Evolutionary conservation across 2,113 vertebrate genomes (phyloP).

Genomic region (Rissa tridactyla): DNA sequence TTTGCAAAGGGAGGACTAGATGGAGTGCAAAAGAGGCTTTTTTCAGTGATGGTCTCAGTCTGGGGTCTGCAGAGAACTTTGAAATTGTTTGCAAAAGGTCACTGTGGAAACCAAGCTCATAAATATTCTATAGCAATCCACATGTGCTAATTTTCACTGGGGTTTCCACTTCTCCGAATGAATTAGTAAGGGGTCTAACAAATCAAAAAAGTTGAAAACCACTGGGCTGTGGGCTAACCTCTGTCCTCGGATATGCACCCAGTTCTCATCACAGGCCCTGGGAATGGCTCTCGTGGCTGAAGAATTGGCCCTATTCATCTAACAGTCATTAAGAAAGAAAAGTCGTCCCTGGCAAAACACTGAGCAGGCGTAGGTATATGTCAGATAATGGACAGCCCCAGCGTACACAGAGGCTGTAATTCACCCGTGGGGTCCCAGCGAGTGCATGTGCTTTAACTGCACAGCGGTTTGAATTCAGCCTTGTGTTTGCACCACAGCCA

Average conservation of each 20-base stretch:
- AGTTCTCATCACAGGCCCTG: not conserved
- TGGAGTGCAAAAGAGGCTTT: not conserved
- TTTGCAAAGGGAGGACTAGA: not conserved
- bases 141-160: conserved; percentile 15
- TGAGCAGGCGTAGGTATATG: not conserved
- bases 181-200: conserved; percentile 22
- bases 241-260: not conserved
- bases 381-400: conserved; percentile 6
- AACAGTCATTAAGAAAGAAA: conserved; percentile 25
- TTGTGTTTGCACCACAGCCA: conserved; percentile 4
- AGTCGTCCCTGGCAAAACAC: not conserved
- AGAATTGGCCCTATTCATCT: conserved; percentile 37
- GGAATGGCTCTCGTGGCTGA: not conserved
- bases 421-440: not conserved
- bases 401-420: not conserved
- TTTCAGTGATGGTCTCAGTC: not conserved
- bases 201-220: conserved; percentile 17
- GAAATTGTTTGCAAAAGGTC: conserved; percentile 22
- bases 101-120: conserved; percentile 9
- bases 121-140: conserved; percentile 25
- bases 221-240: not conserved
- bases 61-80: not conserved
- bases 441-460: not conserved
- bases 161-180: not conserved
- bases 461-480: conserved; percentile 3